Conservation (phyloP, 2,888 invertebrate species). For the Amitus sp. region DNA sequence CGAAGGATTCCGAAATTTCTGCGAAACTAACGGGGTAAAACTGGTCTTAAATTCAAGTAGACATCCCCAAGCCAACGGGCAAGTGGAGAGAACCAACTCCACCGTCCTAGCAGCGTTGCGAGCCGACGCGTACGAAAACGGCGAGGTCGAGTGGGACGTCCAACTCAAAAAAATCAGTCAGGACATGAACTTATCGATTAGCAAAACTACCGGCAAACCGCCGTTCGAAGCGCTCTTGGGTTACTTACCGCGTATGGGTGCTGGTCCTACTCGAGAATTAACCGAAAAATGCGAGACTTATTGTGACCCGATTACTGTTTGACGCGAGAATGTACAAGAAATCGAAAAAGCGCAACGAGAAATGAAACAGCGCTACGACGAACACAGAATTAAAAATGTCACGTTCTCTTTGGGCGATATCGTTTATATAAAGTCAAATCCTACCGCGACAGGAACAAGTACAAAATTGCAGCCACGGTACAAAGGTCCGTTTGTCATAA, state of each 20-base stretch:
- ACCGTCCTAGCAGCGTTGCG: conserved; percentile 21
- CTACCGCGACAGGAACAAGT: conserved; percentile 17
- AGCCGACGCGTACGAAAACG: not conserved
- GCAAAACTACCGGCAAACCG: conserved; percentile 17
- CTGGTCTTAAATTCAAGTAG: conserved; percentile 24
- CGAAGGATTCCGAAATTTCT: conserved; percentile 19
- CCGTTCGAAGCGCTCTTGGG: conserved; percentile 27
- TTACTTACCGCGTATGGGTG: conserved; percentile 20
- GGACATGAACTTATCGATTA: conserved; percentile 18
- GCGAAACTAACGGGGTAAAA: conserved; percentile 11
- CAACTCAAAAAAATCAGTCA: conserved; percentile 5
- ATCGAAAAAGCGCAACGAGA: conserved; percentile 6
- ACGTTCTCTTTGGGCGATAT: conserved; percentile 20
- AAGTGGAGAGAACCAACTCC: conserved; percentile 22
- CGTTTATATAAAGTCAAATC: conserved; percentile 13
- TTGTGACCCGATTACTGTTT: not conserved
- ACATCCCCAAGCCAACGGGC: conserved; percentile 28
- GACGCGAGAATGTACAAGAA: not conserved
- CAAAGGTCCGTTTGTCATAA: conserved; percentile 18
- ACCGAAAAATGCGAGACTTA: conserved; percentile 11
- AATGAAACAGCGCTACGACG: conserved; percentile 28
- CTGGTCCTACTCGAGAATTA: conserved; percentile 9
- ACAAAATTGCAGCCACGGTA: conserved; percentile 20
- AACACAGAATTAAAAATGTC: not conserved
- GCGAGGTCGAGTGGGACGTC: conserved; percentile 16